Evolutionary conservation across 1,140 invertebrate genomes (phyloP).

Genomic region (Aphelenchoides avenae): DNA sequence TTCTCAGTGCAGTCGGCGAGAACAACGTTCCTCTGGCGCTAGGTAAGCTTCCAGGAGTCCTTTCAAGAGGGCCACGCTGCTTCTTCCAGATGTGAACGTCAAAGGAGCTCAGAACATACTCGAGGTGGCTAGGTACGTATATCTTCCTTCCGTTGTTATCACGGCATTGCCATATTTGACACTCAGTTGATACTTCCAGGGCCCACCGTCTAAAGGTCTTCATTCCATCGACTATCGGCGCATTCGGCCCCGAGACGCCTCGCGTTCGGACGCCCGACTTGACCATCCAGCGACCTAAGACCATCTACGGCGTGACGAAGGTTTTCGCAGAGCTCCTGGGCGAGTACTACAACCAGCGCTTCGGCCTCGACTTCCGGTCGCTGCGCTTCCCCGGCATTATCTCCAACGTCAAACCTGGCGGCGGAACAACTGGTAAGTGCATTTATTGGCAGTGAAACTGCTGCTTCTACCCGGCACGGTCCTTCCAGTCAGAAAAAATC

Average conservation of each 20-base stretch:
- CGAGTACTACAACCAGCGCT: conserved; percentile 84
- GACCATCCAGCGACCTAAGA: conserved; percentile 80
- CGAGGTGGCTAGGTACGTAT: conserved; percentile 71
- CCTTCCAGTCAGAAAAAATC: background rate
- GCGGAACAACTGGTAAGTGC: conserved; percentile 81
- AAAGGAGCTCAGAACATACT: conserved; percentile 84
- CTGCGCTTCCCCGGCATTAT: conserved; percentile 86
- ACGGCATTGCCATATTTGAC: background rate
- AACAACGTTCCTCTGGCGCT: conserved; percentile 77
- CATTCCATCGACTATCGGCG: conserved; percentile 88
- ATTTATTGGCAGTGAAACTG: conserved; percentile 1
- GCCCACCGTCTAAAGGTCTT: conserved; percentile 80
- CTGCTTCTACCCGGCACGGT: background rate
- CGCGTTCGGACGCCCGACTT: conserved; percentile 83
- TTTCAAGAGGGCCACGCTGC: conserved; percentile 82
- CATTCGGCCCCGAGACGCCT: conserved; percentile 86
- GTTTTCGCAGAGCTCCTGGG: conserved; percentile 85
- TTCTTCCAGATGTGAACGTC: conserved; percentile 73
- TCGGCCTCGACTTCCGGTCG: conserved; percentile 83
- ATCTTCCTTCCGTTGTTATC: too few relatives aligned
- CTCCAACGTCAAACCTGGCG: conserved; percentile 81
- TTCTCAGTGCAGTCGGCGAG: conserved; percentile 82
- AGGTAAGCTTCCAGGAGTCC: conserved; percentile 71
- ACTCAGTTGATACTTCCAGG: conserved; percentile 27
- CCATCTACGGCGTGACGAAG: conserved; percentile 93